Evolutionary conservation across 2,797 vertebrate genomes (phyloP).

Genomic region (Apodemus agrarius): DNA sequence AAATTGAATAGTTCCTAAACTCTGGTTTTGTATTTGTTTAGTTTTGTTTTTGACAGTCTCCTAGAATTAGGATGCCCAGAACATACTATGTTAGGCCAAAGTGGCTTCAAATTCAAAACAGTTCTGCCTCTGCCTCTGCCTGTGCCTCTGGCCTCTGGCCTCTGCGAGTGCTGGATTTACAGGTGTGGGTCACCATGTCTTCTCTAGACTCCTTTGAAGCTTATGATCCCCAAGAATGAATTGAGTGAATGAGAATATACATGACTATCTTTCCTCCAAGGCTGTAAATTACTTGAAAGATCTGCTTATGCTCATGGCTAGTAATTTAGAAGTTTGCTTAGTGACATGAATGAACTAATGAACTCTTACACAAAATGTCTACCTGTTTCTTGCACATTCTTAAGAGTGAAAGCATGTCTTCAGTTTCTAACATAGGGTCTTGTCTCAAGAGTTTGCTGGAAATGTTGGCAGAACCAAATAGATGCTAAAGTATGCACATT

Average conservation of each 20-base stretch:
- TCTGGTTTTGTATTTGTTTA: background rate
- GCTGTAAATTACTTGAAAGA: conserved; percentile 11
- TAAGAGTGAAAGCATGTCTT: background rate
- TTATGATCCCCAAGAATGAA: background rate
- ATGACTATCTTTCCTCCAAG: background rate
- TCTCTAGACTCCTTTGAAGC: background rate
- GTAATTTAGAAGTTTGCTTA: conserved; percentile 13
- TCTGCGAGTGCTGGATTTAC: background rate
- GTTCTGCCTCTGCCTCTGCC: background rate
- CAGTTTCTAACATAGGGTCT: background rate
- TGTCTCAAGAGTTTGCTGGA: background rate
- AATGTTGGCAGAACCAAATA: conserved; percentile 35
- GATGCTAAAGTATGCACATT: background rate
- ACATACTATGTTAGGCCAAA: background rate
- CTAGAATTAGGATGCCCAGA: background rate
- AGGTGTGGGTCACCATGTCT: background rate
- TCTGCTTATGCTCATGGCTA: background rate
- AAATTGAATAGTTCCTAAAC: background rate
- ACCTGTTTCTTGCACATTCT: background rate
- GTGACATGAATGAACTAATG: background rate
- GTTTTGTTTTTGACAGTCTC: background rate
- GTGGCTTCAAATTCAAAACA: background rate
- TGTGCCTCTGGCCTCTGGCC: too few species aligned
- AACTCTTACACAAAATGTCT: background rate
- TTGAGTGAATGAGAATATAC: background rate